phyloP scores from a whole-genome alignment of 2,888 invertebrate genomes.

The Drosophila vallismaia region DNA sequence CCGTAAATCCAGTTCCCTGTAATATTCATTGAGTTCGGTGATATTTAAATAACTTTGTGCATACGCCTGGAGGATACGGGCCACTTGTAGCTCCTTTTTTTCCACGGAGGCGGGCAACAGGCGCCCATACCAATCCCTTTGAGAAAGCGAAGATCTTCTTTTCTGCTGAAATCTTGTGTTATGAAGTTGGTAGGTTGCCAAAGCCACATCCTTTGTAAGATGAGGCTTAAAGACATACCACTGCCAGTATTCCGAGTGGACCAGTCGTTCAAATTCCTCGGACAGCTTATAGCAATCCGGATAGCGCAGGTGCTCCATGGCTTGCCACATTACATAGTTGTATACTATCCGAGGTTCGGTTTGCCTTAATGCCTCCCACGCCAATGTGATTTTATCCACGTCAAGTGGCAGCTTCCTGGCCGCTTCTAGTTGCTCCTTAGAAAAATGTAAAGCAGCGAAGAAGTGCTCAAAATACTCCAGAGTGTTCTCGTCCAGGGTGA shows the following conservation, averaged over 20 bases:
- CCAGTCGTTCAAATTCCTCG: slow-evolving; percentile 74
- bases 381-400: slow-evolving; percentile 54
- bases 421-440: slow-evolving; percentile 52
- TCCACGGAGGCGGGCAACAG: slow-evolving; percentile 64
- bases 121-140: slow-evolving; percentile 72
- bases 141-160: slow-evolving; percentile 59
- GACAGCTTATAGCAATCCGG: slow-evolving; percentile 70
- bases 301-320: slow-evolving; percentile 57
- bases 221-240: slow-evolving; percentile 70
- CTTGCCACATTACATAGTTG: slow-evolving; percentile 81
- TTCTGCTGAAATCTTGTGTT: slow-evolving; percentile 80
- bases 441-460: slow-evolving; percentile 67
- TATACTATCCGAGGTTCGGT: slow-evolving; percentile 76
- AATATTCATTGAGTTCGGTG: slow-evolving; percentile 49
- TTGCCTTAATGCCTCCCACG: slow-evolving; percentile 58
- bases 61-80: slow-evolving; percentile 68
- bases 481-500: slow-evolving; percentile 54
- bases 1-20: slow-evolving; percentile 38
- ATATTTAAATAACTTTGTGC: slow-evolving; percentile 70
- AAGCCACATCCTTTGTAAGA: slow-evolving; percentile 73
- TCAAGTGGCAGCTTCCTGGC: slow-evolving; percentile 72
- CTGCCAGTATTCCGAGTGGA: slow-evolving; percentile 80
- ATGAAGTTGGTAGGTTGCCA: slow-evolving; percentile 78
- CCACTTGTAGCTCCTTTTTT: slow-evolving; percentile 77
- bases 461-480: slow-evolving; percentile 68